Base-by-base conservation (phyloP, 2,113 vertebrate species). In the Tachycineta bicolor region DNA sequence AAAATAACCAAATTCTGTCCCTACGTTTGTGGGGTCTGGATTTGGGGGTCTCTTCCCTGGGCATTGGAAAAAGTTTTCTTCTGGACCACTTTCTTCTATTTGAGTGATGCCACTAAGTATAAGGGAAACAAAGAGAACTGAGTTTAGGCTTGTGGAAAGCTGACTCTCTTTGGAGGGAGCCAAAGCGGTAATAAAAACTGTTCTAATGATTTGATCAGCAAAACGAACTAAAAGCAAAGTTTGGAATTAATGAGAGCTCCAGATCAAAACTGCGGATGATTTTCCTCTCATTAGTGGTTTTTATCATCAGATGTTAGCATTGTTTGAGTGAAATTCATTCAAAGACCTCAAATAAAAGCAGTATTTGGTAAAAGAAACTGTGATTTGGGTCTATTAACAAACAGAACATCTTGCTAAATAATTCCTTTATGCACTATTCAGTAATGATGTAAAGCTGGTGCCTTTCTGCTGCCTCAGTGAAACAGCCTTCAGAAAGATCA, bases 371-470 rank as follows among this genome's bases (percentile, higher is more conserved):
- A 96, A 97, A 96, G 96, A 93, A 96, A 77, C 92, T 29, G 11
- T 94, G 95, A 96, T 97, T 96, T 95, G 89, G 95, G 94, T 92
- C 97, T 97, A 97, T 97, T 97, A 97, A 96, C 96, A 95, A 96
- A 97, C 95, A 97, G 95, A 97, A 97, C 95, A 97, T 97, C 97
- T 97, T 97, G 96, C 96, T 97, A 97, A 97, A 97, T 97, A 97
- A 97, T 97, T 97, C 96, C 96, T 97, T 97, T 97, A 97, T 97
- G 97, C 71, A 63, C 96, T 87, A 97, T 96, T 97, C 97, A 96
- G 89, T 97, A 97, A 97, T 94, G 96, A 97, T 97, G 93, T 93
- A 97, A 97, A 97, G 93, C 95, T 92, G 94, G 69, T 92, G 93
- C 90, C 92, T 94, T 96, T 97, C 95, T 97, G 97, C 96, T 96